phyloP scores from a whole-genome alignment of 2,888 invertebrate species.

The Hypomecis punctinalis region DNA sequence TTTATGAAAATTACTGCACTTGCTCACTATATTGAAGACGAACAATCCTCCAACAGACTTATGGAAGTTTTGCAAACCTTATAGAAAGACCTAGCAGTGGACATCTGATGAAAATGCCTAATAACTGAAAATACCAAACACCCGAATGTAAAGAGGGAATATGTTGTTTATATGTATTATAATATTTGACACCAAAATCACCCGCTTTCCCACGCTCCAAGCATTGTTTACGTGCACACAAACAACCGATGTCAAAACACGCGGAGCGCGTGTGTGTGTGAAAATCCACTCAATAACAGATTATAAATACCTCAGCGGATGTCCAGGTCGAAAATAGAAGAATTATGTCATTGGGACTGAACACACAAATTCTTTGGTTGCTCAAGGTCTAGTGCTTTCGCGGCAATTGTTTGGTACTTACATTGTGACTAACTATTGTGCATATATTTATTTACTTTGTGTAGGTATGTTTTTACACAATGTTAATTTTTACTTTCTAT shows the following conservation, averaged over 20 bases:
- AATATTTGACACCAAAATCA: conserved; percentile 1
- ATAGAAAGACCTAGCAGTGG: too few species aligned
- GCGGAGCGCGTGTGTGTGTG: conserved; percentile 10
- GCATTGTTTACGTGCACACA: conserved; percentile 30
- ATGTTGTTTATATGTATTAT: neutral
- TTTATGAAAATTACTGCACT: too few species aligned
- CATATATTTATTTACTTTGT: too few species aligned
- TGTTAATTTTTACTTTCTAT: too few species aligned
- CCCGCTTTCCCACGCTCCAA: neutral
- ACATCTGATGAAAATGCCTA: too few species aligned
- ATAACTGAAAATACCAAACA: too few species aligned
- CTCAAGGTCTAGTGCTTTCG: conserved; percentile 30
- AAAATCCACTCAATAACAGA: conserved; percentile 37
- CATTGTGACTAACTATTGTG: neutral
- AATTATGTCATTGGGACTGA: conserved; percentile 68
- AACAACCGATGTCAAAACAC: conserved; percentile 22
- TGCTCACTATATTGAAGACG: too few species aligned
- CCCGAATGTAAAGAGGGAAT: too few species aligned
- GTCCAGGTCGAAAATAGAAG: conserved; percentile 68
- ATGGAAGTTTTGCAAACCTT: too few species aligned
- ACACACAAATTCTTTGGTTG: conserved; percentile 25
- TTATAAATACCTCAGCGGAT: conserved; percentile 65
- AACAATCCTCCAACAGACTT: too few species aligned
- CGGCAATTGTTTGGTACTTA: neutral
- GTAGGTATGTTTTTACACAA: too few species aligned